phyloP scores from a whole-genome alignment of 1,140 invertebrate species.

The Delia radicum region DNA sequence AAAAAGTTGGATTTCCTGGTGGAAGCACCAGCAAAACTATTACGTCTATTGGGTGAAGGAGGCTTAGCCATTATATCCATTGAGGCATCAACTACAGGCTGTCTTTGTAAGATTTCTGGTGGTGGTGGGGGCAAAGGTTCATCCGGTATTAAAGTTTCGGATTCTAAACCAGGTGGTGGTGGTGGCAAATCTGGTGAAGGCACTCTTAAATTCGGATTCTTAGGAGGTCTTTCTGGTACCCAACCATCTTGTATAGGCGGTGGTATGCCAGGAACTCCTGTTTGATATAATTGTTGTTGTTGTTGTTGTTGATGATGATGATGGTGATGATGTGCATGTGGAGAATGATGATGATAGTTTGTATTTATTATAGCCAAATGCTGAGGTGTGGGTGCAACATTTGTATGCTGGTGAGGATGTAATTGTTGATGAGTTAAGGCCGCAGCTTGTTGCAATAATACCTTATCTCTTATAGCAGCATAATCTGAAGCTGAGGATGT shows the following conservation, averaged over 20 bases:
- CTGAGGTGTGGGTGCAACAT: background rate
- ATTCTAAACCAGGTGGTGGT: constrained; percentile 65
- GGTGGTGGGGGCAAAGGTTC: constrained; percentile 75
- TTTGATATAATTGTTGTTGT: constrained; percentile 36
- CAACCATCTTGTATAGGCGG: constrained; percentile 67
- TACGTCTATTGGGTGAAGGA: constrained; percentile 47
- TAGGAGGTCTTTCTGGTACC: constrained; percentile 70
- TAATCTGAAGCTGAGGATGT: constrained; percentile 52
- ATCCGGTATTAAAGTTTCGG: constrained; percentile 65
- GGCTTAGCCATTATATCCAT: constrained; percentile 24
- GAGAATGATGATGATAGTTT: constrained; percentile 42
- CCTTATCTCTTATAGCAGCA: constrained; percentile 49
- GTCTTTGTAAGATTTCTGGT: constrained; percentile 55
- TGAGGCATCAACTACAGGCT: constrained; percentile 27
- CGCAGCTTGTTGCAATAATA: constrained; percentile 46
- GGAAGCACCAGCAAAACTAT: constrained; percentile 52
- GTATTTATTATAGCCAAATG: background rate
- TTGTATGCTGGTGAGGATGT: constrained; percentile 47
- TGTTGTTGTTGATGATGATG: constrained; percentile 51
- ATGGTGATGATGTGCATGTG: constrained; percentile 37
- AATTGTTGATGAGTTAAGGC: constrained; percentile 49
- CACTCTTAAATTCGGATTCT: constrained; percentile 70
- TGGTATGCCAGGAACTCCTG: constrained; percentile 25
- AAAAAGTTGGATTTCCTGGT: constrained; percentile 34
- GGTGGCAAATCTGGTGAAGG: constrained; percentile 73